Evolutionary conservation across 2,113 vertebrate species (phyloP).

Genomic region (Charadrius vociferus): DNA sequence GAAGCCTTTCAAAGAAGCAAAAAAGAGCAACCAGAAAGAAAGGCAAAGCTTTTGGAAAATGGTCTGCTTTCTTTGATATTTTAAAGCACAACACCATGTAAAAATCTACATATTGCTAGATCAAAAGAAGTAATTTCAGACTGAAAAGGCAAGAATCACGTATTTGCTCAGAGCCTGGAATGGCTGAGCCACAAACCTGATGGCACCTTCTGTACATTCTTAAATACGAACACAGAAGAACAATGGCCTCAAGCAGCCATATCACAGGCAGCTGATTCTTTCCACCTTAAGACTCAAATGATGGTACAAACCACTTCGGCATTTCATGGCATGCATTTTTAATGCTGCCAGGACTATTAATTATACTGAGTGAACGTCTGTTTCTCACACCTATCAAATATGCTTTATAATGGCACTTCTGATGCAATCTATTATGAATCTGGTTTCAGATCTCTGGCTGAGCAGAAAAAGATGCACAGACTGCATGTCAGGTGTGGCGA

Average conservation of each 20-base stretch:
- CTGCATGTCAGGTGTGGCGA: neutral
- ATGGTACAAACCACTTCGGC: neutral
- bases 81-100: neutral
- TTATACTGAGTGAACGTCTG: neutral
- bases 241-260: neutral
- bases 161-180: neutral
- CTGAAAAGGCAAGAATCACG: neutral
- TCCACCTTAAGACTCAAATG: neutral
- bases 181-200: neutral
- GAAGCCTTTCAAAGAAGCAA: neutral
- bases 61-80: neutral
- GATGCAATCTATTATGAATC: neutral
- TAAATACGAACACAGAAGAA: neutral
- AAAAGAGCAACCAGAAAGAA: neutral
- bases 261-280: neutral
- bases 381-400: constrained; percentile 8
- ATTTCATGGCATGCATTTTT: constrained; percentile 12
- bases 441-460: neutral
- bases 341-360: neutral
- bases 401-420: neutral
- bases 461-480: neutral
- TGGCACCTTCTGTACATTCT: neutral
- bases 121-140: neutral
- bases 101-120: neutral
- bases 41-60: neutral